Base-by-base conservation (phyloP, 2,113 vertebrate species). In the Hippopotamus amphibius region DNA sequence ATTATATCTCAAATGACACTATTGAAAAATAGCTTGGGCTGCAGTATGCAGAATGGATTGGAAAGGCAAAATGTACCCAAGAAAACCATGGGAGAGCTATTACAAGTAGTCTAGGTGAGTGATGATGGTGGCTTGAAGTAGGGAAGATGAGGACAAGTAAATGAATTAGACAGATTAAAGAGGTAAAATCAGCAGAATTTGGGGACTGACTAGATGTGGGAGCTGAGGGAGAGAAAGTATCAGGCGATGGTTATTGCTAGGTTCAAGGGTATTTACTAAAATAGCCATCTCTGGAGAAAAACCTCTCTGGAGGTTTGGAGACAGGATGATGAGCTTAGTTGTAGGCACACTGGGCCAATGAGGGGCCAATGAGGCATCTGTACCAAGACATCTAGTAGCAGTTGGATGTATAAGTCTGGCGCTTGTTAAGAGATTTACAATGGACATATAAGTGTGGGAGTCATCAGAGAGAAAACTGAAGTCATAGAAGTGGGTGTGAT, bases 181-280 rank as follows among this genome's bases (percentile, higher is more conserved):
- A 66, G 21, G 37, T 63, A 93, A 86, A 41, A 69, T 63, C 37
- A 92, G 69, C 68, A 92, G 48, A 61, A 96, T 37, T 76, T 91
- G 41, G 37, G 86, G 83, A 97, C 77, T 90, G 57, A 94, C 15
- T 72, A 87, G 66, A 92, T 80, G 9, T 69, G 63, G 43, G 77
- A 72, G 50, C 19, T 65, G 30, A 69, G 1, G 24, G 50, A 80
- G 24, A 80, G 50, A 72, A 96, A 21, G 7, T 77, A 33, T 83
- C 68, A 86, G 90, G 30, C 13, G 30, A 46, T 21, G n/a, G 50
- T 81, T 74, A 80, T 33, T 21, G 48, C 48, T n/a, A 37, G 50
- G 30, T 41, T 84, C 28, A 7, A 43, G 43, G 6, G 19, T 33
- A 92, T 87, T 95, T 92, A 65, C 46, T 83, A 43, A 95, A 95